Percentiles rank a stretch among this genome's conserved stretches.
phyloP scores from a whole-genome alignment of 2,888 invertebrate genomes.

The Drosophila siamana region DNA sequence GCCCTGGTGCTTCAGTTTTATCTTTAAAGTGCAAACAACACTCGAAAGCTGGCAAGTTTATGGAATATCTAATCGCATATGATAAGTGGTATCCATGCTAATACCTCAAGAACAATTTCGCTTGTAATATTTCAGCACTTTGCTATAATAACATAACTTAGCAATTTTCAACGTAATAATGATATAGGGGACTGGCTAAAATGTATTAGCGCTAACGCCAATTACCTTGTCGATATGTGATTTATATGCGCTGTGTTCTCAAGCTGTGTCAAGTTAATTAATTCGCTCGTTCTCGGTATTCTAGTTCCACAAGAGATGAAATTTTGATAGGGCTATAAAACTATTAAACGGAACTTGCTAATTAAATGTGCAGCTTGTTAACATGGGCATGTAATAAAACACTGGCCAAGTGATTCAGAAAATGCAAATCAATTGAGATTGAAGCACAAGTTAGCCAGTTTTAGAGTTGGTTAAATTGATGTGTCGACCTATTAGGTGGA shows the following conservation, averaged over 20 bases:
- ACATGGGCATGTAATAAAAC: background rate
- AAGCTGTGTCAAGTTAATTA: background rate
- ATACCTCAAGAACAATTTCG: background rate
- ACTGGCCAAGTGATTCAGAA: conserved; percentile 10
- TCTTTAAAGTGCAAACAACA: no score
- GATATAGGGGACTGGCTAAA: conserved; percentile 10
- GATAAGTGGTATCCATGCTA: background rate
- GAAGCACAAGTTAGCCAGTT: conserved; percentile 13
- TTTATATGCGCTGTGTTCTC: conserved; percentile 37
- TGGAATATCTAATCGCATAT: background rate
- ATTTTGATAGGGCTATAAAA: conserved; percentile 13
- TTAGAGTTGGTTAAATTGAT: conserved; percentile 39
- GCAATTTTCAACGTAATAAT: conserved; percentile 36
- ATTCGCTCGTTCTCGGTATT: conserved; percentile 7
- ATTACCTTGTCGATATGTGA: conserved; percentile 54
- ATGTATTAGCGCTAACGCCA: conserved; percentile 24
- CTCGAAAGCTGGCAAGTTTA: no score
- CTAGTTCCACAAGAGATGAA: conserved; percentile 3
- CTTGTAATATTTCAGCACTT: conserved; percentile 27
- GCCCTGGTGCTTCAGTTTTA: no score
- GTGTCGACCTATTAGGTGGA: conserved; percentile 41
- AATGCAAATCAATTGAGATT: conserved; percentile 45
- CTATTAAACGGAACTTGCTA: conserved; percentile 19
- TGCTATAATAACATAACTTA: conserved; percentile 20
- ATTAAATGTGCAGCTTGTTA: conserved; percentile 8